These are phyloP conservation scores for Probosciger aterrimus DNA, from an alignment of 2,113 vertebrate species.

Conservation along the genomic window DNA sequence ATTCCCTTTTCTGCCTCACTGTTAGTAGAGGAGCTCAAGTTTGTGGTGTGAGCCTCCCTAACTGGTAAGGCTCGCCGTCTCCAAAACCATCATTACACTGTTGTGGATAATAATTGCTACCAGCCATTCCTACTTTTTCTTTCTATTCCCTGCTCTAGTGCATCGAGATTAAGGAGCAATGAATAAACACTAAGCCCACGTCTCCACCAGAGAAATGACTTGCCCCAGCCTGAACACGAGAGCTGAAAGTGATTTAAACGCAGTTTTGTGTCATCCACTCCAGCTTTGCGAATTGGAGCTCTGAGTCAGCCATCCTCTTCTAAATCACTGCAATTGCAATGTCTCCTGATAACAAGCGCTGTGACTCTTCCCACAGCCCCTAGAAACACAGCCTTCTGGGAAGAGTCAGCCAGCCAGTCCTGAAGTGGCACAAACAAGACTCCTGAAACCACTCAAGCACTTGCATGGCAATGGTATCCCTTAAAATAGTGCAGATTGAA, in stretches of 20 bases:
- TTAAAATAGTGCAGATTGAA: not conserved
- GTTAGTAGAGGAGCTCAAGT: not conserved
- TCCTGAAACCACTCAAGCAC: fast-evolving
- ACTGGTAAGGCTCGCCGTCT: not conserved
- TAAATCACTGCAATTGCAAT: not conserved
- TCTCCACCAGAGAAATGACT: not conserved
- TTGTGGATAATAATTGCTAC: not conserved
- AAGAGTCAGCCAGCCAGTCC: not conserved
- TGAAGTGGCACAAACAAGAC: not conserved
- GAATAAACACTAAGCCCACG: not conserved
- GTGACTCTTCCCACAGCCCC: not conserved
- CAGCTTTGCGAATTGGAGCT: not conserved
- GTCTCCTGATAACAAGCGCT: not conserved
- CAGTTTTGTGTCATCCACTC: not conserved
- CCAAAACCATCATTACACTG: not conserved
- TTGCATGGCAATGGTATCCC: not conserved
- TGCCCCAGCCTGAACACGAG: not conserved
- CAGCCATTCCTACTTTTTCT: not conserved
- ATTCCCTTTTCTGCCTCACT: not conserved
- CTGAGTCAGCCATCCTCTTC: not conserved
- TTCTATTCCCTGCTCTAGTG: not conserved
- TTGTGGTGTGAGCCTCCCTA: not conserved
- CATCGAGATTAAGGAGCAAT: not conserved
- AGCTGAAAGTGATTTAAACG: not conserved
- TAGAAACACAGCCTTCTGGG: not conserved